Evolutionary conservation across 2,797 vertebrate genomes (phyloP), one percentile per base, ranked within the genome.

Genomic region (Babyrousa celebensis): DNA sequence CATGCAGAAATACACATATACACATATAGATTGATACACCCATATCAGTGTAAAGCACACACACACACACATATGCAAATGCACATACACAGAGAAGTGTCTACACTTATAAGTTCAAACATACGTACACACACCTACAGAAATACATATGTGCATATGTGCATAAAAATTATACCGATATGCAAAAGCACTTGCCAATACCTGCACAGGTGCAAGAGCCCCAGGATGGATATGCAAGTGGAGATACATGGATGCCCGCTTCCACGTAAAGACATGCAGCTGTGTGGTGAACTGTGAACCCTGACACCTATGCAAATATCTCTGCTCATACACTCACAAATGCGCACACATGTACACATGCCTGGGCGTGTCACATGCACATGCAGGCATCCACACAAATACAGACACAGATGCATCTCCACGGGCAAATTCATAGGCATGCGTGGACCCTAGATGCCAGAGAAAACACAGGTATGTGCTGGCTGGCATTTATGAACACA

Each of bases 321-420:
- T 36, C 15, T 40, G 52, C n/a, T 27, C 15, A 3, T 12, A 25
- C 5, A 21, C 6, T 21, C 27, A 27, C 15, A 85, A 12, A 60
- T 1, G 11, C 11, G 0, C 3, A 5, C 11, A 63, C 9, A 15
- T 0, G 6, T 2, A 5, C 1, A 52, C 14, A 3, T 14, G 9
- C 36, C 20, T 27, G 10, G 17, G 43, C 40, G 27, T 23, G 20
- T 18, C 6, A 18, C 6, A 6, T n/a, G 27, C 8, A 67, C 3
- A n/a, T n/a, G 15, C 65, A 67, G 15, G 1, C 29, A 18, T 4
- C 16, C 6, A 3, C 4, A 29, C 65, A 32, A 32, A n/a, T 68
- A 17, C 29, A 32, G 9, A 32, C 4, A 14, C 27, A 29, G 0
- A 17, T 32, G 15, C 16, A 4, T 18, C 67, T 10, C 16, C 8